Evolutionary conservation across 2,797 vertebrate species (phyloP), one percentile per base, ranked within the genome.

Genomic region (Acomys russatus): DNA sequence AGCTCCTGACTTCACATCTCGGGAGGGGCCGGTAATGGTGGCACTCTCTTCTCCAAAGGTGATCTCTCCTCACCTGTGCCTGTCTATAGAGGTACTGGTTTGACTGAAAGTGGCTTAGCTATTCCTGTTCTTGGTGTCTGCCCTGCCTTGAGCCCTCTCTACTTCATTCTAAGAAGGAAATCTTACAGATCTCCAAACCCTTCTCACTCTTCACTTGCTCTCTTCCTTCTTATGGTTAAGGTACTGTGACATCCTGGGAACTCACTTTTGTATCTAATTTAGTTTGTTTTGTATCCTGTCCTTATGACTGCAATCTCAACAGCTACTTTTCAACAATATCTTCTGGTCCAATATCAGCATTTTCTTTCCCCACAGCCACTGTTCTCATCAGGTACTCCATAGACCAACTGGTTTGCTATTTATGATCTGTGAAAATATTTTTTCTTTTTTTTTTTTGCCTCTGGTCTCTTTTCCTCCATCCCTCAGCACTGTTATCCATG

Each of bases 391-490:
- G 59, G 4, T 70, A 30, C 59, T 64, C n/a, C 18, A 9, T 11
- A 66, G 90, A 80, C 71, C 51, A 66, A 93, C 92, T 74, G 56
- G 61, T 1, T 33, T 33, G 25, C 35, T 22, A 22, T 54, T 25
- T 1, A 0, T 23, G 7, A 74, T 56, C 77, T 92, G 70, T 1
- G 35, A 33, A 78, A 76, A 82, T 25, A 12, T 38, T 85, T 94
- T 44, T 3, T 44, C 92, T 91, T 84, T 85, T 94, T 44, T 3
- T 44, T 93, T 91, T 84, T 91, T 79, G 56, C 33, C 54, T 86
- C 70, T 44, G 76, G 14, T 44, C 63, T 88, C 80, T 51, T 83
- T 33, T 33, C 77, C 70, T 79, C 44, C 30, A 86, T 51, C 10
- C 38, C 23, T 23, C 56, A 86, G 49, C 73, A 88, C 76, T 56